Evolutionary conservation across 2,888 invertebrate genomes (phyloP), one percentile per base, ranked within the genome.

Genomic region (Synanthedon formicaeformis): DNA sequence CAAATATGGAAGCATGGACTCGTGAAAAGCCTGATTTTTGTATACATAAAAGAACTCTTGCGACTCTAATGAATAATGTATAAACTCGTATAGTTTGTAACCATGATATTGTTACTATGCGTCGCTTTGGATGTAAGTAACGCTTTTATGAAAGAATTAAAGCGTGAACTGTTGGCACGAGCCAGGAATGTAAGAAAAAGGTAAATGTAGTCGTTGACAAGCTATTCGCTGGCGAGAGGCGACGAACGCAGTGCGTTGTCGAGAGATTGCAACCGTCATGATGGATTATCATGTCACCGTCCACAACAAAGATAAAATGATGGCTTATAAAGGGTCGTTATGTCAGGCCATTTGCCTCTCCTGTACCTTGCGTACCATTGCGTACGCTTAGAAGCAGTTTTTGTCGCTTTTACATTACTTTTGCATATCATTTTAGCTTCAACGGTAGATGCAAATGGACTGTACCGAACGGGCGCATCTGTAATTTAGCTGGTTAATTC

Each of bases 91-190:
- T 1, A 10, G 2, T 8, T 6, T 34, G 34, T 34, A 34, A 34
- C 34, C 34, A 34, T 34, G 34, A 34, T 34, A 34, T 34, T 34
- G 34, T 34, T 34, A 34, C 34, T 34, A 34, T 34, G 8, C 10
- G 34, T 34, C 10, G 23, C 23, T 23, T 23, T 23, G 4, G 4
- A 23, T 23, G 23, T 4, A 23, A 23, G 23, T 23, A 23, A 23
- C 23, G 23, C 34, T 34, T 34, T 34, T 34, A 34, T 34, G 34
- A 34, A 34, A 34, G 34, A 34, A 34, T 10, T 8, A 34, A 45
- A 45, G 13, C 14, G 45, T 12, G 45, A 45, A 45, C 16, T 65
- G 67, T 63, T 60, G 74, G 81, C 84, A 82, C 83, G 83, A 73
- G 83, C 73, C 66, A 14, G 50, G 53, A 53, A 51, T 51, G 51